phyloP scores from a whole-genome alignment of 2,113 vertebrate genomes.

The Limnothrissa miodon region DNA sequence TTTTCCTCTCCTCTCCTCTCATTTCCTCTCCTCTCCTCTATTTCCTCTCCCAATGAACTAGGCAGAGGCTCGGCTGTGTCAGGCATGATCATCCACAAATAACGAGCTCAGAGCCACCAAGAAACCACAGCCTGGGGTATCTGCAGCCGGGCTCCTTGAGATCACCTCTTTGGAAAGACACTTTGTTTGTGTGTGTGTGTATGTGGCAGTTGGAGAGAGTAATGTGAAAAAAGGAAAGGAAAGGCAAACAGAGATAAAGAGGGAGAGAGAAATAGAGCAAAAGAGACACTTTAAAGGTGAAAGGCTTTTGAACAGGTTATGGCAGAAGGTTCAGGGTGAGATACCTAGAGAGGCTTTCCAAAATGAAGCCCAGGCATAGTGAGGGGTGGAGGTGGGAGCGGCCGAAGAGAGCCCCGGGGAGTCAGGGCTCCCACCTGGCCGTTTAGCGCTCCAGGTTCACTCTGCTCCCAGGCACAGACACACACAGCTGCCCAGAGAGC shows the following conservation, averaged over 20 bases:
- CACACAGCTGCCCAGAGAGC: not conserved
- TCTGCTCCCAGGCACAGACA: not conserved
- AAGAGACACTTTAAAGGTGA: not conserved
- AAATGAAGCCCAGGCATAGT: not conserved
- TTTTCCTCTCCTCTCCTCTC: not conserved
- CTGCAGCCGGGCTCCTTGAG: not conserved
- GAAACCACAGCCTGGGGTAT: not conserved
- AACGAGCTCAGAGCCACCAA: slow-evolving; percentile 55
- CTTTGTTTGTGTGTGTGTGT: not conserved
- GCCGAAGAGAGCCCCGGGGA: not conserved
- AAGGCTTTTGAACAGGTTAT: not conserved
- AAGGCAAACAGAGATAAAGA: not conserved
- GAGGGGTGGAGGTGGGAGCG: not conserved
- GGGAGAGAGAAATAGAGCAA: not conserved
- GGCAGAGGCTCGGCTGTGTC: slow-evolving; percentile 22
- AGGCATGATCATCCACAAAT: slow-evolving; percentile 33
- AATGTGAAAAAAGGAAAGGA: not conserved
- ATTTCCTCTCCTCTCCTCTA: not conserved
- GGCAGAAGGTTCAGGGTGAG: not conserved
- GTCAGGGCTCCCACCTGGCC: not conserved
- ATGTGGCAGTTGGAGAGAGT: not conserved
- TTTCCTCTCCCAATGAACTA: slow-evolving; percentile 20
- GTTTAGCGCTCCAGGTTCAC: not conserved
- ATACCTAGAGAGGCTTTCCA: not conserved
- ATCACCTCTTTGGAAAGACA: not conserved